Evolutionary conservation across 2,888 invertebrate genomes (phyloP), one percentile per base, ranked within the genome.

Genomic region (Drosophila acutilabella): DNA sequence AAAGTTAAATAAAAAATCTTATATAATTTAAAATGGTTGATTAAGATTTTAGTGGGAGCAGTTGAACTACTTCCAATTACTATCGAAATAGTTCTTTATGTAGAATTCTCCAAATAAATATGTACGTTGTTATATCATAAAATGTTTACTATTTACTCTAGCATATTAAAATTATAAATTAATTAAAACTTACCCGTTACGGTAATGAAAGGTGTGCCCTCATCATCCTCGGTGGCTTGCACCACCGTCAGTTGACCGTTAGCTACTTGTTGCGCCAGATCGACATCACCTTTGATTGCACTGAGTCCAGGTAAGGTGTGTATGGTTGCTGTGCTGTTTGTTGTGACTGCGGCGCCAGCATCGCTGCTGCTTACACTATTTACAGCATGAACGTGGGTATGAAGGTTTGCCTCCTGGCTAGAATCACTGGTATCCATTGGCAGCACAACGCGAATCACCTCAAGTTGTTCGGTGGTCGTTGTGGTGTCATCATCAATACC

Each of bases 341-440:
- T 41, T 23, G 69, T 47, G 40, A n/a, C 47, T 14, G 86, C 59
- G 8, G 72, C 67, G 13, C 65, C 69, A 18, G 64, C 69, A 44
- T 78, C 72, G 48, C 61, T 74, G 70, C 68, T 83, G 74, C 66
- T 80, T 41, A 45, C 76, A 48, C 54, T 69, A 48, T 71, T 83
- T 8, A 82, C 72, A 45, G 71, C 67, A 51, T 88, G 87, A 13
- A 86, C 64, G 45, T 88, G 87, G 41, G 74, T 74, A 45, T 81
- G 85, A 2, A 89, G 45, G 42, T 89, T 85, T 2, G 78, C 71
- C 40, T 90, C 91, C 78, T 89, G 90, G 62, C 89, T 91, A 10
- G 92, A 92, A 61, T 92, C 92, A n/a, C 90, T 89, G 33, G 90
- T 89, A 75, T 92, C 92, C 81, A 92, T 89, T 56, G 92, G 92